Evolutionary conservation across 1,140 invertebrate species (phyloP).

Genomic region (Myzus persicae): DNA sequence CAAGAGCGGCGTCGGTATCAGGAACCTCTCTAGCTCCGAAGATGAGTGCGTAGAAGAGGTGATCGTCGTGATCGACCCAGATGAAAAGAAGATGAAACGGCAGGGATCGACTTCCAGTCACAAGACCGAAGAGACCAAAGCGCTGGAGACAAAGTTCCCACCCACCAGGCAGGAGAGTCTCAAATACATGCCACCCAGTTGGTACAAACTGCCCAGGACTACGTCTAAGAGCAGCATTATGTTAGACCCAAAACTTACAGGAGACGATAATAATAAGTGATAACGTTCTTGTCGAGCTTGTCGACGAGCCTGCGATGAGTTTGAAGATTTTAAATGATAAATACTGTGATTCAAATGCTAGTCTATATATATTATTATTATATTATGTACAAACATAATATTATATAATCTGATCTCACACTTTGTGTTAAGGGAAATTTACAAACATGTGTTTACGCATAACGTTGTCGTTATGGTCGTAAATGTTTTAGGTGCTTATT

Average conservation of each 20-base stretch:
- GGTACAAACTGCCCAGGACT: conserved; percentile 28
- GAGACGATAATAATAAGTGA: neutral
- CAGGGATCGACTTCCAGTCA: conserved; percentile 48
- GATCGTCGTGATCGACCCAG: neutral
- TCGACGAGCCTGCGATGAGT: neutral
- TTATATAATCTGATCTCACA: conserved; percentile 17
- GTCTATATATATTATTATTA: neutral
- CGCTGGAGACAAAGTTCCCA: conserved; percentile 32
- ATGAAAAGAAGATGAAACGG: neutral
- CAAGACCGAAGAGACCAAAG: conserved; percentile 35
- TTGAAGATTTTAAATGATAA: neutral
- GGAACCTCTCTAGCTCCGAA: conserved; percentile 10
- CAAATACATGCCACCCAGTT: conserved; percentile 42
- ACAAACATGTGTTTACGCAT: neutral
- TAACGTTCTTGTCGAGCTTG: neutral
- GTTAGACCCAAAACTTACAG: neutral
- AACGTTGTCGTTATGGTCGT: neutral
- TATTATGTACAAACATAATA: neutral
- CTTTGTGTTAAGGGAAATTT: neutral
- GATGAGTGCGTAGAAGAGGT: conserved; percentile 40
- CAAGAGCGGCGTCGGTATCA: neutral
- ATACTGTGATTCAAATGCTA: conserved; percentile 52
- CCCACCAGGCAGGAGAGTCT: conserved; percentile 42
- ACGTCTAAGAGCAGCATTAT: conserved; percentile 42
- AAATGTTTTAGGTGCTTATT: neutral